phyloP scores from a whole-genome alignment of 2,797 vertebrate species.

The Arnoldichthys spilopterus region DNA sequence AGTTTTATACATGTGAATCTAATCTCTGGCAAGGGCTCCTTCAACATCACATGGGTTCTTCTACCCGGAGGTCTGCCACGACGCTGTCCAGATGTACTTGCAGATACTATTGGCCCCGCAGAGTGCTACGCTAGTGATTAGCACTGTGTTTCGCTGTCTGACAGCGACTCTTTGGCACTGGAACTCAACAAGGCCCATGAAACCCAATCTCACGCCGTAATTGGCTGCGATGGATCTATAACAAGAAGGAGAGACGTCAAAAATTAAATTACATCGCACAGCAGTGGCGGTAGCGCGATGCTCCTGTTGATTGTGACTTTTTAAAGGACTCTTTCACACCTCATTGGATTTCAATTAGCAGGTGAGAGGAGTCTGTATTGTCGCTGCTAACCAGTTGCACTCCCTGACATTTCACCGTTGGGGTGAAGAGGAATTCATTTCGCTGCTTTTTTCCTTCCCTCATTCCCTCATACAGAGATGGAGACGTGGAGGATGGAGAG shows the following conservation, averaged over 20 bases:
- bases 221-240: conserved; percentile 59
- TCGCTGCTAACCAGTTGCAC: conserved; percentile 56
- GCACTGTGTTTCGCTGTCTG: neutral
- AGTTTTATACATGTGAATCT: conserved; percentile 7
- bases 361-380: conserved; percentile 54
- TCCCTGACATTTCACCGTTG: conserved; percentile 58
- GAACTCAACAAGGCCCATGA: conserved; percentile 46
- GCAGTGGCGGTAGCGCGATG: conserved; percentile 40
- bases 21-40: conserved; percentile 31
- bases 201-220: conserved; percentile 57
- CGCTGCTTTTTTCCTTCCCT: conserved; percentile 16
- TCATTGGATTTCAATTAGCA: conserved; percentile 72
- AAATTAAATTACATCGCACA: conserved; percentile 61
- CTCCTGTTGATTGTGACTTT: conserved; percentile 65
- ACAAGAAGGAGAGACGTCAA: conserved; percentile 59
- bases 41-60: conserved; percentile 15
- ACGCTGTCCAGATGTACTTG: conserved; percentile 37
- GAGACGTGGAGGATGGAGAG: neutral
- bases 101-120: conserved; percentile 24
- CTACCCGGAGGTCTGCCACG: conserved; percentile 16
- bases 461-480: conserved; percentile 8
- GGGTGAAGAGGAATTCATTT: conserved; percentile 57
- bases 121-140: conserved; percentile 20
- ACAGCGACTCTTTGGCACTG: conserved; percentile 17
- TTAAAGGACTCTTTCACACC: conserved; percentile 66